Evolutionary conservation across 2,113 vertebrate genomes (phyloP), one percentile per base, ranked within the genome.

Genomic region (Epinephelus lanceolatus): DNA sequence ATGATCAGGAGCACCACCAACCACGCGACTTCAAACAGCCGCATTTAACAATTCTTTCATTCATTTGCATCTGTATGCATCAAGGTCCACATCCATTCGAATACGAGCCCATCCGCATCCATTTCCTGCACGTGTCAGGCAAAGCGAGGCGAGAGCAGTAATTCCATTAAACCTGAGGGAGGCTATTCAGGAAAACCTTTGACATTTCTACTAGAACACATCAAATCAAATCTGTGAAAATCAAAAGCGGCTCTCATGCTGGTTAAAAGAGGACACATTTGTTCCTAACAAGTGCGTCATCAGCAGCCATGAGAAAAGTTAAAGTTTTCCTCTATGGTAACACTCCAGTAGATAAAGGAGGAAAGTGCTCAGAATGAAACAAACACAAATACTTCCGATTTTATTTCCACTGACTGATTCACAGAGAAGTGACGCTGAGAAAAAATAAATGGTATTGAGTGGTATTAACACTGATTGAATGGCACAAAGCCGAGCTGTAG

Each of bases 1-100:
- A 92, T 93, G 90, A 92, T 89, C 78, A 82, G 73, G 73, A 86
- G 56, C 86, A 30, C 76, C 80, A 90, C 88, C 87, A 89, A 90
- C 75, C 71, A 84, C 17, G 52, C 77, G 52, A 85, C 87, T 93
- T 92, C 89, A 92, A 92, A 92, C 87, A 73, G 63, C 53, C 71
- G 33, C 77, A 21, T 75, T 88, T 71, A 86, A 84, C 88, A 62
- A 81, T 88, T 67, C 76, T 52, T 90, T 75, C 51, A 71, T 68
- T 86, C 75, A 90, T 91, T 92, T 91, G 87, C 86, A 92, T 93
- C 69, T 76, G 73, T 74, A 62, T 87, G 75, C 68, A 84, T 86
- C 80, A 71, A 84, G 77, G 77, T 40, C 81, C 59, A 13, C 66
- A 71, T 40, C 27, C 74, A 52, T 66, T 88, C 84, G 33, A 51